Conservation (phyloP, 1,140 invertebrate genomes). For the Drosophila mayri region DNA sequence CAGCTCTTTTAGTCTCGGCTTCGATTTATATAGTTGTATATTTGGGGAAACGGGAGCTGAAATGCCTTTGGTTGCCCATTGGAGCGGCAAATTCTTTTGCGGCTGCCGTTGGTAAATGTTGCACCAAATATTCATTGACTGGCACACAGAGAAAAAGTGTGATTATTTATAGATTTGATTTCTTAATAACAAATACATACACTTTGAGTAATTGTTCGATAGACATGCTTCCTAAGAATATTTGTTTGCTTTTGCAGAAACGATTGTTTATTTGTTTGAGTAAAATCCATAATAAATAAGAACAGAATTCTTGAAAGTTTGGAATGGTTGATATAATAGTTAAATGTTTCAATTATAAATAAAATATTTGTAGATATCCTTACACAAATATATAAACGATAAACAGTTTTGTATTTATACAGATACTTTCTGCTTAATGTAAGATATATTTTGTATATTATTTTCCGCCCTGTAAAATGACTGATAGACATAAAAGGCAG, state of each 20-base stretch:
- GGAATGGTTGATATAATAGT: neutral
- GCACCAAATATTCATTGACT: conserved; percentile 41
- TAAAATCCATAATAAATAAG: neutral
- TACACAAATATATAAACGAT: too few species aligned
- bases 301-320: too few species aligned
- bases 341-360: neutral
- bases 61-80: conserved; percentile 68
- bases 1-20: conserved; percentile 64
- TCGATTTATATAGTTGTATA: conserved; percentile 70
- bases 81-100: conserved; percentile 74
- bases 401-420: too few species aligned
- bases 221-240: neutral
- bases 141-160: conserved; percentile 12
- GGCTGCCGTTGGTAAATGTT: conserved; percentile 46
- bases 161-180: neutral
- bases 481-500: neutral
- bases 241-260: neutral
- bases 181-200: neutral
- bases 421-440: neutral
- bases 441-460: neutral
- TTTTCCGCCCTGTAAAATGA: neutral
- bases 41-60: conserved; percentile 28
- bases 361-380: neutral
- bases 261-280: neutral
- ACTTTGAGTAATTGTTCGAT: neutral